phyloP scores from a whole-genome alignment of 2,888 invertebrate genomes.

The Leucophora obtusa region DNA sequence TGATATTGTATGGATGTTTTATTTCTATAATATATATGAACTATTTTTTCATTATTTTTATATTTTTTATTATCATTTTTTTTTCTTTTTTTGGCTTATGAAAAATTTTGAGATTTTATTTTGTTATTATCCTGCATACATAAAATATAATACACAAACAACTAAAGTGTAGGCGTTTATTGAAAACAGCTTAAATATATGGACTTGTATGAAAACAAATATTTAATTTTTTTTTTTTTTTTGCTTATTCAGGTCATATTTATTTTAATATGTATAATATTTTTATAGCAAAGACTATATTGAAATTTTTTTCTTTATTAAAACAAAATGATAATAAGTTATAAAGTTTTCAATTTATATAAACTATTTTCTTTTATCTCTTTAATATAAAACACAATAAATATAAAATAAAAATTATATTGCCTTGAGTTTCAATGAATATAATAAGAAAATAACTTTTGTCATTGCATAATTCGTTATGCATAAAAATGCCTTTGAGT shows the following conservation, averaged over 20 bases:
- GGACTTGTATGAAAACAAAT: neutral
- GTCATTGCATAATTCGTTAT: slow-evolving; percentile 31
- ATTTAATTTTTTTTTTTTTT: neutral
- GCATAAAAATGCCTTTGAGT: slow-evolving; percentile 56
- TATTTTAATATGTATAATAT: slow-evolving; percentile 51
- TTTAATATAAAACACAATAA: neutral
- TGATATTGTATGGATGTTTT: neutral
- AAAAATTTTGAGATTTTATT: slow-evolving; percentile 49
- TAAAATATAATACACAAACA: slow-evolving; percentile 18
- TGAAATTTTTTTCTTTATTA: neutral
- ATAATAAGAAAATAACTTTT: slow-evolving; percentile 2
- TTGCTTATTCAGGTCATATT: slow-evolving; percentile 47
- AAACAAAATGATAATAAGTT: neutral
- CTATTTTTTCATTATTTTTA: slow-evolving; percentile 52
- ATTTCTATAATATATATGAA: slow-evolving; percentile 43
- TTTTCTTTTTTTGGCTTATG: slow-evolving; percentile 23
- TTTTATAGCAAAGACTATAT: neutral
- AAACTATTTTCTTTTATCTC: slow-evolving; percentile 1
- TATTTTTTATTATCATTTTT: slow-evolving; percentile 5
- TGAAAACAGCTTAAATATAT: slow-evolving; percentile 46
- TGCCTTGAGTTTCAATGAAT: slow-evolving; percentile 1
- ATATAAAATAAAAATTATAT: neutral
- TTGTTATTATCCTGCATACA: slow-evolving; percentile 53
- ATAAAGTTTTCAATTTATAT: neutral
- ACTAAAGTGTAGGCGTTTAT: slow-evolving; percentile 58